phyloP scores from a whole-genome alignment of 2,888 invertebrate species.

The Pachydiplax longipennis region DNA sequence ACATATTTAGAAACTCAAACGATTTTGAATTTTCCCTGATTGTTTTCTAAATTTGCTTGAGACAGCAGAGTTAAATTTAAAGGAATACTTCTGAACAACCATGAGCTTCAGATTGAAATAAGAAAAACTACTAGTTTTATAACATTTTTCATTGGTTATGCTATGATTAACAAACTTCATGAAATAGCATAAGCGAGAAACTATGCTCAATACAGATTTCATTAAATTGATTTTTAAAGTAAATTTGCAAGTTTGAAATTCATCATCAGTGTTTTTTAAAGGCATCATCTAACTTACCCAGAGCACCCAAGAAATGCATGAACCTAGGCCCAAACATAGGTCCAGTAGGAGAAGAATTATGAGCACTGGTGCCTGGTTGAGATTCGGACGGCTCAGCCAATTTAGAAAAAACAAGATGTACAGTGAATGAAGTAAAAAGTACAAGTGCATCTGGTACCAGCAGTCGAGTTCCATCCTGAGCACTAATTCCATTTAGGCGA shows the following conservation, averaged over 20 bases:
- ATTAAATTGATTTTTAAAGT: neutral
- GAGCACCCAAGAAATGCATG: constrained; percentile 13
- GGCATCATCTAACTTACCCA: neutral
- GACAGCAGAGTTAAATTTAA: no score
- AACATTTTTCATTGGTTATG: no score
- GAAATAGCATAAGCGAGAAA: no score
- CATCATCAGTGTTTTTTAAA: neutral
- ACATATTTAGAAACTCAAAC: no score
- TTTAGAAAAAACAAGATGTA: constrained; percentile 59
- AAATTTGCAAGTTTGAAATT: neutral
- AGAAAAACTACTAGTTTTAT: no score
- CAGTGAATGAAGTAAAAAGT: constrained; percentile 55
- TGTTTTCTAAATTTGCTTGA: no score
- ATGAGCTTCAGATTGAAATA: no score
- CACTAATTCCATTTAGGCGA: constrained; percentile 66
- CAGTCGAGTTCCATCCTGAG: constrained; percentile 73
- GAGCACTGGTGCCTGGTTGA: constrained; percentile 43
- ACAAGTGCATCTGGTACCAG: constrained; percentile 77
- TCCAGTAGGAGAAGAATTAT: constrained; percentile 7
- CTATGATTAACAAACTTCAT: no score
- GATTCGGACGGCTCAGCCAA: constrained; percentile 47
- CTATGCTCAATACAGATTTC: no score
- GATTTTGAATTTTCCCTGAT: no score
- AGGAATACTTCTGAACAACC: no score
- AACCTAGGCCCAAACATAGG: constrained; percentile 34